Evolutionary conservation across 2,797 vertebrate genomes (phyloP).

Genomic region (Neosalanx taihuensis): DNA sequence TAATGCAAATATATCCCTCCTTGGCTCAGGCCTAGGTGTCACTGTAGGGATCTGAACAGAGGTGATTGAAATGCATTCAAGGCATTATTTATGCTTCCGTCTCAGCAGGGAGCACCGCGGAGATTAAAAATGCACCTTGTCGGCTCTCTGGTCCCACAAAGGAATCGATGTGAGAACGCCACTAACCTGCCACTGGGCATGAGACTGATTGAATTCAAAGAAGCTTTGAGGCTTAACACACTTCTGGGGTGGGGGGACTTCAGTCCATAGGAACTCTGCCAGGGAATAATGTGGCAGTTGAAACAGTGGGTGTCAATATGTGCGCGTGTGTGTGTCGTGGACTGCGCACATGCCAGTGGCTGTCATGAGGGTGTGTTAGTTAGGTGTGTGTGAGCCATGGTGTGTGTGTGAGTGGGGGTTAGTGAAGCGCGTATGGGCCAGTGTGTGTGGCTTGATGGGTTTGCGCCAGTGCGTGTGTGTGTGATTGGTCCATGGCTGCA

Average conservation of each 20-base stretch:
- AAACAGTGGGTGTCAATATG: neutral
- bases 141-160: slow-evolving; percentile 38
- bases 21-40: slow-evolving; percentile 15
- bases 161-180: slow-evolving; percentile 55
- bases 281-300: slow-evolving; percentile 32
- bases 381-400: neutral
- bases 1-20: slow-evolving; percentile 1
- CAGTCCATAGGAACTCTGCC: slow-evolving; percentile 43
- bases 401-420: slow-evolving; percentile 10
- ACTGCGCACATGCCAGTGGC: no score
- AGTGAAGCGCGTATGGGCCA: neutral
- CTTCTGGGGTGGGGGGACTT: slow-evolving; percentile 54
- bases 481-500: neutral
- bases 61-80: slow-evolving; percentile 48
- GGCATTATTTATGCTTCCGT: slow-evolving; percentile 54
- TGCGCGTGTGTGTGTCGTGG: no score
- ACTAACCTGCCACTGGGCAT: slow-evolving; percentile 50
- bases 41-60: slow-evolving; percentile 12
- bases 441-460: neutral
- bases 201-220: slow-evolving; percentile 66
- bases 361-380: neutral
- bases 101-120: slow-evolving; percentile 36
- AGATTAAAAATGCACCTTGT: slow-evolving; percentile 50
- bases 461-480: neutral
- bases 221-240: slow-evolving; percentile 58